phyloP scores from a whole-genome alignment of 2,797 vertebrate species.

The Sebastes vulpes region DNA sequence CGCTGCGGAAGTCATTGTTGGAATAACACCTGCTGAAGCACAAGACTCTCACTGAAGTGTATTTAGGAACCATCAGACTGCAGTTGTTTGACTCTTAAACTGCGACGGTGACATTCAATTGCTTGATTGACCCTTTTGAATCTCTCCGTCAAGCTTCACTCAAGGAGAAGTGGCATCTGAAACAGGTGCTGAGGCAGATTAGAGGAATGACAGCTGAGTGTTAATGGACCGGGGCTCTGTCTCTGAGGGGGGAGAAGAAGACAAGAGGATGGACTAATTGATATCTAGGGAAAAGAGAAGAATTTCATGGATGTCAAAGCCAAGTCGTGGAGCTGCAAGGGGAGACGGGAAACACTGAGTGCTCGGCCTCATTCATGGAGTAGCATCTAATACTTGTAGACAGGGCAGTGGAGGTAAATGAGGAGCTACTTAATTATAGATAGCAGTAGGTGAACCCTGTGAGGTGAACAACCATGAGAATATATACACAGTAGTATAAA shows the following conservation, averaged over 20 bases:
- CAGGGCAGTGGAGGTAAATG: background rate
- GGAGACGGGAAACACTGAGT: constrained; percentile 1
- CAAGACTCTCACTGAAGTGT: background rate
- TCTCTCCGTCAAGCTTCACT: constrained; percentile 3
- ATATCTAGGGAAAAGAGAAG: background rate
- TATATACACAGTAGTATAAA: background rate
- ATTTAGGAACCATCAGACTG: background rate
- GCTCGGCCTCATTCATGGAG: background rate
- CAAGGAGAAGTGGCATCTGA: constrained; percentile 13
- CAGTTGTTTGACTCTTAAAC: background rate
- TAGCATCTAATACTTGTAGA: constrained; percentile 1
- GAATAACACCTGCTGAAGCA: background rate
- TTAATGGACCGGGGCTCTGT: constrained; percentile 20
- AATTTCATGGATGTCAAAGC: constrained; percentile 31
- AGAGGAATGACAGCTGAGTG: constrained; percentile 19
- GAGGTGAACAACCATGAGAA: background rate
- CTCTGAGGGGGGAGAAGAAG: background rate
- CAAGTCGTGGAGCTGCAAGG: background rate
- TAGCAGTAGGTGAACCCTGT: background rate
- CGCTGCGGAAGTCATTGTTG: background rate
- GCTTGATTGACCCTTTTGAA: background rate
- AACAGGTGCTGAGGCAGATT: constrained; percentile 39
- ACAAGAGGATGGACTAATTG: constrained; percentile 22
- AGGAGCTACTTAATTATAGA: background rate
- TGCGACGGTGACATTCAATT: constrained; percentile 8